Conservation (phyloP, 2,888 invertebrate genomes). For the Pristionchus arcanus region DNA sequence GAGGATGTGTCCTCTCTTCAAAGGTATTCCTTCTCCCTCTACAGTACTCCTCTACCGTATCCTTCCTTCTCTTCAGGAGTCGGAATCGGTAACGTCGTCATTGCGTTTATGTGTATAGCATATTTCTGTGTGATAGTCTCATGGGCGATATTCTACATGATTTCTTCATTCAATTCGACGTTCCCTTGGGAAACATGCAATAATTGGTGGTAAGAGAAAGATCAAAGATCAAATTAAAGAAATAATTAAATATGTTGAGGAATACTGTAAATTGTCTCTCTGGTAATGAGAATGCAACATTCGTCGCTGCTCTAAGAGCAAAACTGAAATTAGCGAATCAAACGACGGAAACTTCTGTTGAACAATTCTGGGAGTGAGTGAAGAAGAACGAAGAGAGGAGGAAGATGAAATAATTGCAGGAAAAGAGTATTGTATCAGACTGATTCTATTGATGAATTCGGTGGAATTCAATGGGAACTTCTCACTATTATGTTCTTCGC, state of each 20-base stretch:
- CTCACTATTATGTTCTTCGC: constrained; percentile 72
- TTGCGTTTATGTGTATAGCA: constrained; percentile 78
- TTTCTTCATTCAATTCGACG: constrained; percentile 73
- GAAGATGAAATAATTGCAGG: constrained; percentile 60
- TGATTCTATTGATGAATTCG: constrained; percentile 74
- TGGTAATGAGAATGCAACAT: constrained; percentile 68
- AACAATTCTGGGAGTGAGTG: constrained; percentile 79
- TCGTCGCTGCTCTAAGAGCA: constrained; percentile 60
- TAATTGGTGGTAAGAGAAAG: constrained; percentile 71
- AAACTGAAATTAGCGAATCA: not conserved
- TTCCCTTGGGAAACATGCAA: constrained; percentile 79
- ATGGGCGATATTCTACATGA: constrained; percentile 79
- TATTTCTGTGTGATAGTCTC: constrained; percentile 79
- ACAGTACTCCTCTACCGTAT: constrained; percentile 12
- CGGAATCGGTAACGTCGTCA: constrained; percentile 79
- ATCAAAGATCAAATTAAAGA: not conserved
- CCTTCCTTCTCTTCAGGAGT: constrained; percentile 70
- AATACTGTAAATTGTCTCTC: constrained; percentile 68
- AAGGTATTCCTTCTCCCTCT: constrained; percentile 60
- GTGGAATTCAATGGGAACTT: constrained; percentile 79
- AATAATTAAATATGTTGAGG: constrained; percentile 56
- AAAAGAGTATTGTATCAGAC: constrained; percentile 77
- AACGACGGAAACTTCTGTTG: constrained; percentile 77
- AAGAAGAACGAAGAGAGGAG: not conserved
- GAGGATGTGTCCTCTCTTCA: constrained; percentile 78